Evolutionary conservation across 2,888 invertebrate species (phyloP).

Genomic region (Anthrax anthrax): DNA sequence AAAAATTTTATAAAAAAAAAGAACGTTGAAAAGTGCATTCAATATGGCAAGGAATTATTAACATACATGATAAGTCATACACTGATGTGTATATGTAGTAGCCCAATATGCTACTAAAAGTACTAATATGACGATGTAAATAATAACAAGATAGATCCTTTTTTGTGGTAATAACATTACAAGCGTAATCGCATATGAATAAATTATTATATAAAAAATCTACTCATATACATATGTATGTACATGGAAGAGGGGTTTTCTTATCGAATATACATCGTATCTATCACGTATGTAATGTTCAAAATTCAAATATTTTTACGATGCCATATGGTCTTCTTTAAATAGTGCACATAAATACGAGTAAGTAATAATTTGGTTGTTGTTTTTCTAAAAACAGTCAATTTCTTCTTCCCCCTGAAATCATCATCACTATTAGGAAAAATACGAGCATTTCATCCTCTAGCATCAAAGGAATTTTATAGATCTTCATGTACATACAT

Average conservation of each 20-base stretch:
- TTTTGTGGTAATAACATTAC: slow-evolving; percentile 20
- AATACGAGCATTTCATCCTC: not conserved
- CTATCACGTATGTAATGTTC: too few relatives aligned
- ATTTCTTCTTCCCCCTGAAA: not conserved
- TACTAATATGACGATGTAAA: too few relatives aligned
- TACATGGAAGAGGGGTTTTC: not conserved
- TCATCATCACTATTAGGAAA: not conserved
- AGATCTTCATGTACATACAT: too few relatives aligned
- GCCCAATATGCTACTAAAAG: too few relatives aligned
- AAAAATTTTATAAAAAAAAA: too few relatives aligned
- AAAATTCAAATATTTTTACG: slow-evolving; percentile 2
- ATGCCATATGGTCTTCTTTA: slow-evolving; percentile 8
- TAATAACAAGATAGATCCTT: too few relatives aligned
- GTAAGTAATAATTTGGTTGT: not conserved
- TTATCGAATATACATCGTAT: not conserved
- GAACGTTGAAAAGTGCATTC: too few relatives aligned
- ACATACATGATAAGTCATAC: too few relatives aligned
- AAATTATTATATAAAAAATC: slow-evolving; percentile 32
- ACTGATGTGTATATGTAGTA: too few relatives aligned
- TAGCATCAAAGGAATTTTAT: slow-evolving; percentile 4
- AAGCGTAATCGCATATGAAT: slow-evolving; percentile 35
- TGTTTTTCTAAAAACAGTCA: slow-evolving; percentile 2
- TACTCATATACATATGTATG: not conserved
- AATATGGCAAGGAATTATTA: too few relatives aligned
- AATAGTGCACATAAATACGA: too few relatives aligned